These are phyloP conservation scores for Furcula furcula DNA, from an alignment of 2,888 invertebrate species.

Conservation along the genomic window DNA sequence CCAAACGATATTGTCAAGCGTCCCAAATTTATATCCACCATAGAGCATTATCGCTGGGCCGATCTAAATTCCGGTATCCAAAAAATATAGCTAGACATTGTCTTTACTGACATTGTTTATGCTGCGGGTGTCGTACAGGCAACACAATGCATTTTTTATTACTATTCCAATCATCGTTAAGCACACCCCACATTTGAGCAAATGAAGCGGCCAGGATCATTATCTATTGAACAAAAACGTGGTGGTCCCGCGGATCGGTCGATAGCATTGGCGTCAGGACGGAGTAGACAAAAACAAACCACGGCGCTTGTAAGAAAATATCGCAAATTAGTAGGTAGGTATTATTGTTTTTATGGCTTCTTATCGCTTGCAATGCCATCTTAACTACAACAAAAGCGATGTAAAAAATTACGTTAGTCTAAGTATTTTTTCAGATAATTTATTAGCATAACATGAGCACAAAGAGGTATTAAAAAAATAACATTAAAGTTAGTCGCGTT, in stretches of 20 bases:
- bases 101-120: conserved; percentile 22
- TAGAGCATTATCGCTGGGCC: conserved; percentile 26
- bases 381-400: conserved; percentile 7
- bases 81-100: conserved; percentile 21
- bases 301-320: conserved; percentile 14
- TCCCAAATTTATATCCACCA: conserved; percentile 35
- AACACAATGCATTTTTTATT: conserved; percentile 28
- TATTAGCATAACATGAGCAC: conserved; percentile 6
- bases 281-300: conserved; percentile 15
- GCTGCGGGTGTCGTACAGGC: conserved; percentile 25
- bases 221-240: conserved; percentile 45
- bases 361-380: neutral
- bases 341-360: neutral
- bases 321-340: conserved; percentile 9
- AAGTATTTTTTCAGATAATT: conserved; percentile 10
- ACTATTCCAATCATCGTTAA: conserved; percentile 28
- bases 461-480: neutral
- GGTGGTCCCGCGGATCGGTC: conserved; percentile 39
- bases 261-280: conserved; percentile 10
- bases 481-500: neutral
- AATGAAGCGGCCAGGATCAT: conserved; percentile 41
- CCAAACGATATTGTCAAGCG: conserved; percentile 35
- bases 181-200: conserved; percentile 33
- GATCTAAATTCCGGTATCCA: conserved; percentile 23
- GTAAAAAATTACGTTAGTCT: conserved; percentile 11